A percentile compares a stretch with the other conserved stretches of the same genome.
Evolutionary conservation across 2,113 vertebrate species (phyloP).

Genomic region (Oenanthe melanoleuca): DNA sequence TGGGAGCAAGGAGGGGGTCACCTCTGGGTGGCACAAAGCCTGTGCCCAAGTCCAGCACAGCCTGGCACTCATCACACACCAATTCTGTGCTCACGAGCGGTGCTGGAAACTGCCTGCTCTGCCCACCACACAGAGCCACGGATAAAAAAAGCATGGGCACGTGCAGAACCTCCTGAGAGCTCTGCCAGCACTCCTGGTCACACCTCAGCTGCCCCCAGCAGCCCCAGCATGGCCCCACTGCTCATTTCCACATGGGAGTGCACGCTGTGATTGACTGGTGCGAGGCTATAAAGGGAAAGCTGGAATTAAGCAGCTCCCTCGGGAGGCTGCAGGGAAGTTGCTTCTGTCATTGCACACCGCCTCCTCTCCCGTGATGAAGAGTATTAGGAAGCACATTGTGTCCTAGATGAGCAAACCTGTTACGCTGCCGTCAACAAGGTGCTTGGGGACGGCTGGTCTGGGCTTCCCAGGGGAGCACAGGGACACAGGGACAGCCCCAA

Average conservation of each 20-base stretch:
- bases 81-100: fast-evolving
- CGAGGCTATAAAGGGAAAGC: neutral
- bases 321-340: slow-evolving; percentile 42
- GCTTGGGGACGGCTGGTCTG: fast-evolving
- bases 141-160: fast-evolving
- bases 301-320: neutral
- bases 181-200: neutral
- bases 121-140: fast-evolving
- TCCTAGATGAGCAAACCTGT: neutral
- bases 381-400: neutral
- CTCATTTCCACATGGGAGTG: neutral
- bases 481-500: neutral
- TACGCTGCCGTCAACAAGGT: fast-evolving
- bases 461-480: neutral
- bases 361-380: neutral
- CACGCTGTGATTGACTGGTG: neutral
- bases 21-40: neutral
- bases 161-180: neutral
- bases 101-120: neutral
- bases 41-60: fast-evolving
- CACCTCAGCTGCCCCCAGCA: neutral
- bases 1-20: fast-evolving
- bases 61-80: neutral
- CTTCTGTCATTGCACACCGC: neutral
- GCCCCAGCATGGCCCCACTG: neutral